These are phyloP conservation scores for Etia nguti DNA, from an alignment of 2,113 vertebrate genomes.

Conservation along the genomic window DNA sequence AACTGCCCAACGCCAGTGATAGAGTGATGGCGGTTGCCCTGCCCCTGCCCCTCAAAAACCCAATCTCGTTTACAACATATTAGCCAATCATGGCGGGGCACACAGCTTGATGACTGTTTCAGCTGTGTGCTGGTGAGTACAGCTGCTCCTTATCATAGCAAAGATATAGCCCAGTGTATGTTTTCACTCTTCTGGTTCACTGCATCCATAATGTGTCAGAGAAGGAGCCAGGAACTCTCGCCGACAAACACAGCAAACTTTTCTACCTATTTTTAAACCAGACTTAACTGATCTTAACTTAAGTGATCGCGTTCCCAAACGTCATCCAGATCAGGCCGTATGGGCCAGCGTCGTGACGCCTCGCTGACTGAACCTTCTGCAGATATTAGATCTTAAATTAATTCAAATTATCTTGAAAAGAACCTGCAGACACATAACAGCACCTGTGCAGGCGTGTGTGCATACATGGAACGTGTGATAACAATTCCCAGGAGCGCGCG, in stretches of 20 bases:
- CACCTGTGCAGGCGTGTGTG: background rate
- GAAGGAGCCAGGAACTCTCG: background rate
- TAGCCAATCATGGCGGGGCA: background rate
- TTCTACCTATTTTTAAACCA: background rate
- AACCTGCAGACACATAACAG: background rate
- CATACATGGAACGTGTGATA: background rate
- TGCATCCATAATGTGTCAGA: background rate
- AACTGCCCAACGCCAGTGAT: background rate
- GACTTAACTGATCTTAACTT: background rate
- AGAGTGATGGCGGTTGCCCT: background rate
- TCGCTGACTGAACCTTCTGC: background rate
- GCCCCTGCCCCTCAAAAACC: background rate
- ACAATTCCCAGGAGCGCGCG: background rate
- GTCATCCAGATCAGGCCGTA: background rate
- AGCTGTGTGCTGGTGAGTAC: background rate
- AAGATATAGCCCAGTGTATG: background rate
- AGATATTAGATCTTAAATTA: background rate
- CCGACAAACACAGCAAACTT: background rate
- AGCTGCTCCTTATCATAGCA: background rate
- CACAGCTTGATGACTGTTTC: background rate
- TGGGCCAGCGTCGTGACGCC: background rate
- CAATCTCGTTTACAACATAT: background rate
- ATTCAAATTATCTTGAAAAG: background rate
- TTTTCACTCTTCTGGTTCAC: background rate
- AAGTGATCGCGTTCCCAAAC: accelerated